Evolutionary conservation across 1,140 invertebrate species (phyloP).

Genomic region (Cydia pomonella): DNA sequence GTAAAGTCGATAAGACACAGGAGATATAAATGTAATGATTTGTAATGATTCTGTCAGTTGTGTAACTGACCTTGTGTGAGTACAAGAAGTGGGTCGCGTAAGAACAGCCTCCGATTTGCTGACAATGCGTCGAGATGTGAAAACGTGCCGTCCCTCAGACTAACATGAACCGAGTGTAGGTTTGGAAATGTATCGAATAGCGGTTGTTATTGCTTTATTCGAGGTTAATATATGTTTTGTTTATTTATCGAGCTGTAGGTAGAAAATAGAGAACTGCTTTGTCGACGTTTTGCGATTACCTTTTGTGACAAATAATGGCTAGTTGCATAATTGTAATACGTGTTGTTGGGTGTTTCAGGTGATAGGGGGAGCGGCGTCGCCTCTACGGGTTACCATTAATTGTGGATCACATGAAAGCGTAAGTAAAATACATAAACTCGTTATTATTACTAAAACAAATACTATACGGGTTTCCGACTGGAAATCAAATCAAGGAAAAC

Average conservation of each 20-base stretch:
- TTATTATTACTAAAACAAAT: too few relatives aligned
- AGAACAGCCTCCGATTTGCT: constrained; percentile 22
- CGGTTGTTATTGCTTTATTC: constrained; percentile 22
- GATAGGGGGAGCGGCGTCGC: constrained; percentile 47
- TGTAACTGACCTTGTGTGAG: constrained; percentile 38
- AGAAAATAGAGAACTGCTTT: neutral
- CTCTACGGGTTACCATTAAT: constrained; percentile 63
- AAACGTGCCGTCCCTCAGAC: constrained; percentile 18
- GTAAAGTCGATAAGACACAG: constrained; percentile 37
- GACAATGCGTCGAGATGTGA: constrained; percentile 21
- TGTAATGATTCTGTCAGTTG: constrained; percentile 8
- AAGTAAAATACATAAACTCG: constrained; percentile 35
- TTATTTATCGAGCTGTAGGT: constrained; percentile 18
- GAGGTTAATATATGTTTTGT: constrained; percentile 23
- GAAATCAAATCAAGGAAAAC: too few relatives aligned
- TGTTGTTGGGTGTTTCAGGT: constrained; percentile 44
- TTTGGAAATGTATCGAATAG: constrained; percentile 28
- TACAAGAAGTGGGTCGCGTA: constrained; percentile 33
- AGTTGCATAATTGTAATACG: constrained; percentile 37
- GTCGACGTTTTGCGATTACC: neutral
- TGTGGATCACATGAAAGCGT: constrained; percentile 64
- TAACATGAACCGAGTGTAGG: constrained; percentile 18
- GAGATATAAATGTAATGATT: constrained; percentile 24
- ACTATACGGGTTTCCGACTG: too few relatives aligned
- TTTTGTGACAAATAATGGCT: neutral